Evolutionary conservation across 1,140 invertebrate species (phyloP).

Genomic region (Scaptomyza hsui): DNA sequence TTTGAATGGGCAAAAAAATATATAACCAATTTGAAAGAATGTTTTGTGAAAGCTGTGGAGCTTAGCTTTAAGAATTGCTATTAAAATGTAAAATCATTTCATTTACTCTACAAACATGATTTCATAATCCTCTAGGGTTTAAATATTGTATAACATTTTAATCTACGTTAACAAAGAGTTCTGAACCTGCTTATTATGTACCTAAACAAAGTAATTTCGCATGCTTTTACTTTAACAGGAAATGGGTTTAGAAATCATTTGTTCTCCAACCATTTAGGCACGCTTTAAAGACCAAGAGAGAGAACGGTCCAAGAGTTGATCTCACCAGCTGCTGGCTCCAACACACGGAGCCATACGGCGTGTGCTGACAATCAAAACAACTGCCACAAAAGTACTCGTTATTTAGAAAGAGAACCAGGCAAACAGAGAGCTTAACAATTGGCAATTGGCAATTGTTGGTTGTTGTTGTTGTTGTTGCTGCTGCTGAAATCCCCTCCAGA

Average conservation of each 20-base stretch:
- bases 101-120: too few relatives aligned
- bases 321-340: conserved; percentile 41
- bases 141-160: too few relatives aligned
- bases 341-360: conserved; percentile 10
- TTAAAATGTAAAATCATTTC: too few relatives aligned
- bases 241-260: conserved; percentile 2
- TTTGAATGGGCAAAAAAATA: background rate
- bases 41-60: too few relatives aligned
- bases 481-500: conserved; percentile 22
- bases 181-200: background rate
- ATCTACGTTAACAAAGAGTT: background rate
- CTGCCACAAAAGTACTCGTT: conserved; percentile 17
- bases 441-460: conserved; percentile 36
- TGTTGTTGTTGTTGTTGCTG: background rate
- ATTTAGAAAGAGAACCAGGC: background rate
- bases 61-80: too few relatives aligned
- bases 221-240: conserved; percentile 2
- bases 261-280: conserved; percentile 9
- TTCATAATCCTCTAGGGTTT: too few relatives aligned
- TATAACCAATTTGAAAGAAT: background rate
- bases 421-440: conserved; percentile 41
- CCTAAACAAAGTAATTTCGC: background rate
- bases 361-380: conserved; percentile 45
- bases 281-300: background rate
- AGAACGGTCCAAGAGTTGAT: background rate